These are phyloP conservation scores for Machaerirhynchus nigripectus DNA, from an alignment of 2,113 vertebrate species.

Conservation along the genomic window DNA sequence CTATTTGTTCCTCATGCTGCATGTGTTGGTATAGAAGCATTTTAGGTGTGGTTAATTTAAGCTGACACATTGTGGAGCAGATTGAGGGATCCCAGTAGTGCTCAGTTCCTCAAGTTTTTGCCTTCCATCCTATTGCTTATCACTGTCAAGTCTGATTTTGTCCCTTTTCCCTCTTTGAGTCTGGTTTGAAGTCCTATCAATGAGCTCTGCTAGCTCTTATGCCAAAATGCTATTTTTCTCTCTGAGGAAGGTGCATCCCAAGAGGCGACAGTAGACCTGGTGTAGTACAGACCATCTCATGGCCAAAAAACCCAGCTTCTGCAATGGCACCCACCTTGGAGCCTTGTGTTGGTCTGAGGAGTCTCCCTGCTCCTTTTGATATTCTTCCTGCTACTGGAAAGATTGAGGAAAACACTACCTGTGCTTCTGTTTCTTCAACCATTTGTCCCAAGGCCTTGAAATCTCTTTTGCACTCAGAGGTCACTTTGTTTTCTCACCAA, in stretches of 20 bases:
- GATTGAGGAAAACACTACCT: not conserved
- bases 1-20: not conserved
- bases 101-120: not conserved
- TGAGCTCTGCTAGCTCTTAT: not conserved
- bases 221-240: too few species aligned
- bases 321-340: not conserved
- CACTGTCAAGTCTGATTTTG: not conserved
- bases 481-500: not conserved
- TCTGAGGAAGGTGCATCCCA: not conserved
- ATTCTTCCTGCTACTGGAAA: not conserved
- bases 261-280: not conserved
- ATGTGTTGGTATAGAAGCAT: not conserved
- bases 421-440: not conserved
- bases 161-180: not conserved
- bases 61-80: not conserved
- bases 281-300: not conserved
- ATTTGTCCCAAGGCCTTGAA: not conserved
- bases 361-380: not conserved
- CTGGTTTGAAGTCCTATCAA: not conserved
- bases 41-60: not conserved
- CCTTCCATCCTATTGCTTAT: not conserved
- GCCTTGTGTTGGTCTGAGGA: not conserved
- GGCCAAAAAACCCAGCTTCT: not conserved
- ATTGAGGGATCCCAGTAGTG: not conserved
- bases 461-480: not conserved